phyloP scores from a whole-genome alignment of 2,113 vertebrate species.

The Nematolebias whitei region DNA sequence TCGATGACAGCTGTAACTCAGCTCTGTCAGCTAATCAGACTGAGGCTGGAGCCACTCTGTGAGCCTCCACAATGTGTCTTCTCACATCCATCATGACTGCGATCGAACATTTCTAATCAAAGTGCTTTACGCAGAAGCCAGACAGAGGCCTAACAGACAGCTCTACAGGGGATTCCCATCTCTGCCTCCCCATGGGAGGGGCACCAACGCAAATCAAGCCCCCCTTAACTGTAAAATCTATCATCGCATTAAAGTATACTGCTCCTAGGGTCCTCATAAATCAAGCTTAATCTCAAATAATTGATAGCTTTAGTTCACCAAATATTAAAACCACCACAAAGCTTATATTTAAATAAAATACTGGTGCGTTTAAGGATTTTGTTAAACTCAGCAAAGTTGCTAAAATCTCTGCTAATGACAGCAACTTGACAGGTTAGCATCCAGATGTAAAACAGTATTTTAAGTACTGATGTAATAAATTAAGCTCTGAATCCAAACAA shows the following conservation, averaged over 20 bases:
- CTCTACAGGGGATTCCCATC: slow-evolving; percentile 45
- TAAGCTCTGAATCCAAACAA: not conserved
- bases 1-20: slow-evolving; percentile 16
- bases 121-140: slow-evolving; percentile 35
- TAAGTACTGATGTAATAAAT: not conserved
- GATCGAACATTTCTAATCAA: slow-evolving; percentile 54
- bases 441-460: not conserved
- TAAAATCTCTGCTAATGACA: slow-evolving; percentile 2
- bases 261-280: slow-evolving; percentile 20
- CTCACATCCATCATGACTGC: slow-evolving; percentile 63
- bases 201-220: slow-evolving; percentile 43
- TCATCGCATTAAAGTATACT: slow-evolving; percentile 34
- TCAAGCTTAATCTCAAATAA: slow-evolving; percentile 14
- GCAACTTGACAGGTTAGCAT: not conserved
- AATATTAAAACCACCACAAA: slow-evolving; percentile 1
- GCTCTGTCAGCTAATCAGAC: slow-evolving; percentile 37
- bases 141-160: slow-evolving; percentile 54
- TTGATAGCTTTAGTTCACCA: not conserved
- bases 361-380: slow-evolving; percentile 23
- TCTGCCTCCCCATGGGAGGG: slow-evolving; percentile 5
- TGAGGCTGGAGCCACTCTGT: slow-evolving; percentile 32
- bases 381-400: not conserved
- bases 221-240: slow-evolving; percentile 47
- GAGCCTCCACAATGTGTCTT: slow-evolving; percentile 44
- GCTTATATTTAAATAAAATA: slow-evolving; percentile 22